Evolutionary conservation across 2,888 invertebrate species (phyloP).

Genomic region (Pyrgus malvae): DNA sequence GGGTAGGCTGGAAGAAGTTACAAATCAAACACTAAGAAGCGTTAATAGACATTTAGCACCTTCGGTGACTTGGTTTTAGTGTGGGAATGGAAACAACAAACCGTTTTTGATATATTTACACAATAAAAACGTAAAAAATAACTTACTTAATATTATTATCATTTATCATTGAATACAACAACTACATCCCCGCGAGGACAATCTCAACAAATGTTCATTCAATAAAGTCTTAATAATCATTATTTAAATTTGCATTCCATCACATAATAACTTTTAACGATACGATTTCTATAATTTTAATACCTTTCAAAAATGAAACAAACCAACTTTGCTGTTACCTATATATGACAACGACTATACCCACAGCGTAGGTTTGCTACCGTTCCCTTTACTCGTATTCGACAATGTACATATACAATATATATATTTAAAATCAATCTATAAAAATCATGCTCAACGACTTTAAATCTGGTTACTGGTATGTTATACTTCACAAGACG

Average conservation of each 20-base stretch:
- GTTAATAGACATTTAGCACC: conserved; percentile 80
- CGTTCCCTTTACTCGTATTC: conserved; percentile 55
- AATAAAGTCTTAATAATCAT: conserved; percentile 80
- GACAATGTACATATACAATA: conserved; percentile 63
- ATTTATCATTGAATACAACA: conserved; percentile 78
- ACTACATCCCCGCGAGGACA: conserved; percentile 77
- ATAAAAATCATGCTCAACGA: conserved; percentile 77
- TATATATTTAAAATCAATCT: conserved; percentile 74
- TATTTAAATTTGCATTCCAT: conserved; percentile 67
- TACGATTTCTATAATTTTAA: conserved; percentile 63
- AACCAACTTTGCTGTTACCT: conserved; percentile 64
- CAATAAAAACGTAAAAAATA: conserved; percentile 82
- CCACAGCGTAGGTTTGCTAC: conserved; percentile 43
- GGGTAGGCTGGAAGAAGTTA: conserved; percentile 36
- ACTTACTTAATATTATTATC: conserved; percentile 82
- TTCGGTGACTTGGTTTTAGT: conserved; percentile 70
- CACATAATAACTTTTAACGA: conserved; percentile 80
- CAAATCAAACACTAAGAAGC: conserved; percentile 68
- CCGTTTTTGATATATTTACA: conserved; percentile 76
- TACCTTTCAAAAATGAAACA: conserved; percentile 63
- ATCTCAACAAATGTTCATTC: conserved; percentile 78
- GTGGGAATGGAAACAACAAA: conserved; percentile 74
- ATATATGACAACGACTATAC: conserved; percentile 53
- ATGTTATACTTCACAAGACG: conserved; percentile 76
- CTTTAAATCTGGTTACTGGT: conserved; percentile 62